Base-by-base conservation (phyloP, 2,113 vertebrate genomes). In the Nothobranchius furzeri region DNA sequence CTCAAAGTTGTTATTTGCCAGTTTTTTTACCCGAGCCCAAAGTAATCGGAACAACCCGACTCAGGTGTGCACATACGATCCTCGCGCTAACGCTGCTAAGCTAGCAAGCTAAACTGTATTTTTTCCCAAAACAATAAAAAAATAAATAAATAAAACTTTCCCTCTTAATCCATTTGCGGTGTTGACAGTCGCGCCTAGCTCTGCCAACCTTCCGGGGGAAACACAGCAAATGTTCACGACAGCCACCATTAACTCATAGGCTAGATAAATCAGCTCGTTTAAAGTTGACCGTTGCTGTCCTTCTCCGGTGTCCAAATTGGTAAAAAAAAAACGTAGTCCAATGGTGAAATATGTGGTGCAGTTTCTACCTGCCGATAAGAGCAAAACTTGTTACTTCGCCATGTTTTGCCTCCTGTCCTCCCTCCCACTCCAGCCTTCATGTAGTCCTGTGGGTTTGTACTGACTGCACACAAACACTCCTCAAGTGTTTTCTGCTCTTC, bases 111-210 rank as follows among this genome's bases (percentile, higher is more conserved):
- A 82, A 76, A 73, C 9, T 52, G 37, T 70, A 36, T 69, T 68
- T 71, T 76, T 20, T 20, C 20, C 52, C 74, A 12, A 9, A 60
- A 20, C n/a, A 20, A 20, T 10, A 3, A 8, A 9, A 55, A 4
- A n/a, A n/a, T 1, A 9, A 49, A 78, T n/a, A n/a, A n/a, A n/a
- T n/a, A 68, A 70, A 90, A 90, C 84, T 91, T 90, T 88, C 72
- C 68, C 58, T 62, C 76, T 76, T 76, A 81, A 53, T 83, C 82
- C 88, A 85, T 85, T 80, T 85, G 84, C 82, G 73, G 72, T 78
- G 84, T 84, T 85, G 85, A 87, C 88, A 88, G 86, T 88, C 82
- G 88, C 85, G 82, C 87, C 89, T 77, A 73, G 87, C 73, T 81
- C 66, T 70, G 84, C 86, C 89, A 88, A 76, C 84, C 88, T 82